Evolutionary conservation across 2,888 invertebrate genomes (phyloP).

Genomic region (Pantelozetes paolii): DNA sequence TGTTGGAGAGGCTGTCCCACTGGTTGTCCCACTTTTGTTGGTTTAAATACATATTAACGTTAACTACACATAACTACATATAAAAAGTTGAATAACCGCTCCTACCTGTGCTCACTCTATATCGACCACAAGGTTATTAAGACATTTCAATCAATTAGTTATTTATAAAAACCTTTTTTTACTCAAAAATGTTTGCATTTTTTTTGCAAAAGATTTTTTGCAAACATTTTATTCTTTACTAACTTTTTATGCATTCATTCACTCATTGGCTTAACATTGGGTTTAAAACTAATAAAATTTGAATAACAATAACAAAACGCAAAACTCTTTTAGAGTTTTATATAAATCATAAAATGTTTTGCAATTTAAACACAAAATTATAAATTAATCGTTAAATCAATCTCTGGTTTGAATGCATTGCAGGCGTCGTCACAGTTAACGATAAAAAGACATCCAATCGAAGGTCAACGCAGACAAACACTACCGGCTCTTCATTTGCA

Average conservation of each 20-base stretch:
- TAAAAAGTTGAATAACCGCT: constrained; percentile 35
- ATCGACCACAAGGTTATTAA: constrained; percentile 35
- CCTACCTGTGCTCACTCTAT: constrained; percentile 1
- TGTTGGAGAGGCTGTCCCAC: constrained; percentile 17
- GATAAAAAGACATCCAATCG: constrained; percentile 22
- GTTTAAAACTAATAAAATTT: no score
- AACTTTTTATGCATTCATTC: neutral
- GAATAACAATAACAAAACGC: no score
- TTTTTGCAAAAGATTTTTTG: no score
- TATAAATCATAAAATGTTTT: no score
- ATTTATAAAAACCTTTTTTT: no score
- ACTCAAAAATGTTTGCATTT: no score
- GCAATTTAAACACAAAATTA: no score
- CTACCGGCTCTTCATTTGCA: constrained; percentile 6
- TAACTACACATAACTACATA: neutral
- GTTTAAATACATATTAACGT: constrained; percentile 8
- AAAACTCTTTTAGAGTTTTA: no score
- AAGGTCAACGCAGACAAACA: neutral
- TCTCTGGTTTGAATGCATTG: neutral
- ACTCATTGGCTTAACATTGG: neutral
- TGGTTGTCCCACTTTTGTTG: constrained; percentile 5
- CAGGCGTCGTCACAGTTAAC: constrained; percentile 17
- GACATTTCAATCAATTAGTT: constrained; percentile 8
- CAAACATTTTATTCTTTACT: no score
- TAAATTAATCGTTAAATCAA: neutral